Percentiles rank a stretch among this genome's conserved stretches.
phyloP scores from a whole-genome alignment of 2,113 vertebrate genomes.

The Falcunculus frontatus region DNA sequence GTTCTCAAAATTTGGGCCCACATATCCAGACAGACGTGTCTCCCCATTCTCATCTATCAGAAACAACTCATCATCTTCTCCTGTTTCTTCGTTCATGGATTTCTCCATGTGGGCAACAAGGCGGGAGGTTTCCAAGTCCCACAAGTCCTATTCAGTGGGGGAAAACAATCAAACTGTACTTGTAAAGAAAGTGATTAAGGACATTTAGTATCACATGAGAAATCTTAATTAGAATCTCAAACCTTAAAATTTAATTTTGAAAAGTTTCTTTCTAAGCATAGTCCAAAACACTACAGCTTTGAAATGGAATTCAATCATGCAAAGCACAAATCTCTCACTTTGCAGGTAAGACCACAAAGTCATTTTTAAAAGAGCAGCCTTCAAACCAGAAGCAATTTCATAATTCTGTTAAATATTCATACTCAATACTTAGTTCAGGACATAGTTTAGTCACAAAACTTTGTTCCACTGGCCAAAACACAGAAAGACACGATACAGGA shows the following conservation, averaged over 20 bases:
- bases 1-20: slow-evolving; percentile 77
- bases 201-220: background rate
- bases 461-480: background rate
- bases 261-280: background rate
- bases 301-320: background rate
- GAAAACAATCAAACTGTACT: background rate
- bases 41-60: slow-evolving; percentile 74
- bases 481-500: accelerated
- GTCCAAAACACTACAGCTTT: background rate
- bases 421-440: background rate
- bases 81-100: slow-evolving; percentile 52
- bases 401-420: background rate
- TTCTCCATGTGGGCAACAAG: slow-evolving; percentile 74
- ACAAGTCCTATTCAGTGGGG: slow-evolving; percentile 64
- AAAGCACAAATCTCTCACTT: background rate
- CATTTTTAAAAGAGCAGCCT: background rate
- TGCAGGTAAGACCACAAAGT: background rate
- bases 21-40: slow-evolving; percentile 54
- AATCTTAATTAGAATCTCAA: background rate
- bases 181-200: background rate
- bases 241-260: background rate
- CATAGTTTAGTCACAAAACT: background rate
- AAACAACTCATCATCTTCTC: slow-evolving; percentile 75
- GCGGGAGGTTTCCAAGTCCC: slow-evolving; percentile 79
- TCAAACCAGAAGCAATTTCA: background rate